Base-by-base conservation (phyloP, 2,113 vertebrate genomes). In the Plectropomus leopardus region DNA sequence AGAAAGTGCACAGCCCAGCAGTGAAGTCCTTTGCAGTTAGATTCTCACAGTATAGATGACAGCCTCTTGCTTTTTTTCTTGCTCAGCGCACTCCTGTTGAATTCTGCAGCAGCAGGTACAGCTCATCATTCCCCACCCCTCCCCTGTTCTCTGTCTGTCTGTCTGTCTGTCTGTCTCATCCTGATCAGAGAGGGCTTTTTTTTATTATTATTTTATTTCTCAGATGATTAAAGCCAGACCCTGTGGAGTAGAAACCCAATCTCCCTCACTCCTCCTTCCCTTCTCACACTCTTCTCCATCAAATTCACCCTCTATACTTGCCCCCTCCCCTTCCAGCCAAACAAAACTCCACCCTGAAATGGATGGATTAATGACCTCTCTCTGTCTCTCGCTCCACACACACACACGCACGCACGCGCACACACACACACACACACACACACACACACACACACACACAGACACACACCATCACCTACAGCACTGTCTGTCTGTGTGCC, bases 361-460 rank as follows among this genome's bases (percentile, higher is more conserved):
- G 81, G 85, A 83, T 78, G 92, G 86, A 93, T 93, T 93, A 94
- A 93, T 94, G 90, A 89, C 89, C 93, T 87, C 88, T 87, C 80
- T 87, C 78, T 80, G 84, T 79, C 80, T 82, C 86, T 53, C 50
- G n/a, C n/a, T n/a, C n/a, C n/a, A n/a, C n/a, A n/a, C n/a, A n/a
- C n/a, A n/a, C n/a, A n/a, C n/a, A n/a, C n/a, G n/a, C n/a, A n/a
- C n/a, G n/a, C n/a, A n/a, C n/a, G n/a, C n/a, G n/a, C n/a, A n/a
- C n/a, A n/a, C n/a, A n/a, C n/a, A n/a, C n/a, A n/a, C n/a, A n/a
- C n/a, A n/a, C n/a, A n/a, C n/a, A n/a, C n/a, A n/a, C n/a, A n/a
- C n/a, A n/a, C n/a, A n/a, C n/a, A n/a, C n/a, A n/a, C n/a, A n/a
- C n/a, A n/a, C n/a, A n/a, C n/a, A n/a, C n/a, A n/a, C n/a, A n/a